Evolutionary conservation across 2,113 vertebrate genomes (phyloP).

Genomic region (Lathamus discolor): DNA sequence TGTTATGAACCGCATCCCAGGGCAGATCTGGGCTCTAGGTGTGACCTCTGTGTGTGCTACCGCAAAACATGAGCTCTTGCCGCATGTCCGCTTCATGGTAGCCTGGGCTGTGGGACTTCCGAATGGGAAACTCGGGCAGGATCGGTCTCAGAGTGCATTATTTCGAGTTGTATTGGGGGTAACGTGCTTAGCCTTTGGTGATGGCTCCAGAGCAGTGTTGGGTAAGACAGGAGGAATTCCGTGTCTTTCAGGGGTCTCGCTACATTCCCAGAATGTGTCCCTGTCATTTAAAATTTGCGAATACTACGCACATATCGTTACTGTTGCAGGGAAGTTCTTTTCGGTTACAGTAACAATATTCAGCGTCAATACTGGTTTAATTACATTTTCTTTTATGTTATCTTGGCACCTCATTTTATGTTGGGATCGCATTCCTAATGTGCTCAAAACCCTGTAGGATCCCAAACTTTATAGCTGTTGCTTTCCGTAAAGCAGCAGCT

Average conservation of each 20-base stretch:
- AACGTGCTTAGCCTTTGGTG: background rate
- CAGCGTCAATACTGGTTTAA: conserved; percentile 15
- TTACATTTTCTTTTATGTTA: conserved; percentile 49
- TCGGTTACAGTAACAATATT: background rate
- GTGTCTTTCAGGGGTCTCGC: conserved; percentile 26
- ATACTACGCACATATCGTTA: background rate
- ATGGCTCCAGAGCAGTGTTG: background rate
- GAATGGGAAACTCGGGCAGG: background rate
- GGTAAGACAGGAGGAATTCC: background rate
- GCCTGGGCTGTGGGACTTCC: background rate
- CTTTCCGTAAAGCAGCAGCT: conserved; percentile 39
- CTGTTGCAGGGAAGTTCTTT: background rate
- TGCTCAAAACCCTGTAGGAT: conserved; percentile 47
- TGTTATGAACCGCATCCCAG: background rate
- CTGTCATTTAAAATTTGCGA: background rate
- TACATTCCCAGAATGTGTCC: background rate
- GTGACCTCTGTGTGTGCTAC: background rate
- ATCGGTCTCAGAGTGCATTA: background rate
- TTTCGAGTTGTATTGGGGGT: background rate
- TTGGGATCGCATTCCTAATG: conserved; percentile 19
- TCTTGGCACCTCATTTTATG: conserved; percentile 47
- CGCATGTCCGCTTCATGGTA: rapidly evolving
- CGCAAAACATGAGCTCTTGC: background rate
- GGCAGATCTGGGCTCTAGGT: background rate
- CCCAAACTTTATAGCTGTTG: conserved; percentile 62